Percentiles rank a stretch among this genome's conserved stretches.
Conservation (phyloP, 35 echinoderm and acorn worm species). For the Ophiothrix spiculata region DNA sequence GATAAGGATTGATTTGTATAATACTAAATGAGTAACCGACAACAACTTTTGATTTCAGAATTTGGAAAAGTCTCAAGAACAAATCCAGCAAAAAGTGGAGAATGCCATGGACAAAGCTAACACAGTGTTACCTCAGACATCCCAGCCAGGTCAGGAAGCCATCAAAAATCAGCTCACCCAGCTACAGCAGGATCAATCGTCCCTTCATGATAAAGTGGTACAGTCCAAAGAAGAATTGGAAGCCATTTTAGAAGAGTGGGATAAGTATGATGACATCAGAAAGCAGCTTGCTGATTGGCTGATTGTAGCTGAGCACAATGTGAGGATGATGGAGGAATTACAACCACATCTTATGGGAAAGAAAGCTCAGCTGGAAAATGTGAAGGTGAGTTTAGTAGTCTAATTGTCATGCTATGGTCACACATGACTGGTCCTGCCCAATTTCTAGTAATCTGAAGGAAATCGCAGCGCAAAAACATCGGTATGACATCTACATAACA, state of each 20-base stretch:
- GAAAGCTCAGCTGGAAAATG: slow-evolving; percentile 21
- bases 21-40: too few relatives aligned
- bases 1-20: too few relatives aligned
- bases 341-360: slow-evolving; percentile 31
- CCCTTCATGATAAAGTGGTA: background rate
- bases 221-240: slow-evolving; percentile 18
- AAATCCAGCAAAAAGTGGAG: slow-evolving; percentile 2
- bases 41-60: slow-evolving; percentile 16
- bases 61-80: background rate
- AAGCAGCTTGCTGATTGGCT: slow-evolving; percentile 49
- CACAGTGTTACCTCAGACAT: background rate
- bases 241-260: slow-evolving; percentile 26
- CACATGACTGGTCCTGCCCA: too few relatives aligned
- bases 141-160: slow-evolving; percentile 12
- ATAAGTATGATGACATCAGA: slow-evolving; percentile 31
- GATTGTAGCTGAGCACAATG: slow-evolving; percentile 19
- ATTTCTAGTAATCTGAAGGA: too few relatives aligned
- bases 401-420: too few relatives aligned
- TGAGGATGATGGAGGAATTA: slow-evolving; percentile 31
- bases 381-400: slow-evolving; percentile 30
- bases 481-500: too few relatives aligned
- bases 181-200: background rate
- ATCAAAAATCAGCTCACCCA: background rate
- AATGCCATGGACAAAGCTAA: slow-evolving; percentile 4
- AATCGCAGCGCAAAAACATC: too few relatives aligned